Evolutionary conservation across 1,140 invertebrate genomes (phyloP).

Genomic region (Drosophila arizonae): DNA sequence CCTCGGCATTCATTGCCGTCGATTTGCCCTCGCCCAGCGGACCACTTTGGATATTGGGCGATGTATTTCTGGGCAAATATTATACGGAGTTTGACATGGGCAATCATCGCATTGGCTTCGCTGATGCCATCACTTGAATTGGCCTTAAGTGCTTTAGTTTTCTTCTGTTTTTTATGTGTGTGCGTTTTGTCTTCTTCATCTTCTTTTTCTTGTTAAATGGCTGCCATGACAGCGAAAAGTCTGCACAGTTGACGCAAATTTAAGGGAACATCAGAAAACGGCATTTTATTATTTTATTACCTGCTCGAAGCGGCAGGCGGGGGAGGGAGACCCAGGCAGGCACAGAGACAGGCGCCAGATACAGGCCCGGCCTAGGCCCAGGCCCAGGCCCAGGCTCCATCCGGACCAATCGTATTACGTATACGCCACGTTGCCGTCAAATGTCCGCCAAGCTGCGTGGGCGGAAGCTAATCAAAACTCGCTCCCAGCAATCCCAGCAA

Average conservation of each 20-base stretch:
- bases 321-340: not conserved
- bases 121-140: constrained; percentile 47
- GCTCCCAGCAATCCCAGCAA: constrained; percentile 56
- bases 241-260: constrained; percentile 21
- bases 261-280: constrained; percentile 58
- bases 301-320: constrained; percentile 38
- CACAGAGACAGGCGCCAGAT: not conserved
- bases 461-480: constrained; percentile 76
- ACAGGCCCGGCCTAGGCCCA: not conserved
- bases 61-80: constrained; percentile 88
- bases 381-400: not conserved
- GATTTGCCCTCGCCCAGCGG: constrained; percentile 63
- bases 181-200: not conserved
- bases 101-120: constrained; percentile 87
- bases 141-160: not conserved
- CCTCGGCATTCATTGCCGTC: constrained; percentile 66
- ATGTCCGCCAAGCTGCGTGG: constrained; percentile 39
- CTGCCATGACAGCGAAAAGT: constrained; percentile 50
- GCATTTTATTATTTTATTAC: constrained; percentile 74
- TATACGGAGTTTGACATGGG: constrained; percentile 89
- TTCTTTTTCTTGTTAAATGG: constrained; percentile 27
- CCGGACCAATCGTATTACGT: not conserved
- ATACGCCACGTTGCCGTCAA: constrained; percentile 16
- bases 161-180: constrained; percentile 26
- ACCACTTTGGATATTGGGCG: constrained; percentile 82